phyloP scores from a whole-genome alignment of 2,888 invertebrate species.

The Acholoe squamosa region DNA sequence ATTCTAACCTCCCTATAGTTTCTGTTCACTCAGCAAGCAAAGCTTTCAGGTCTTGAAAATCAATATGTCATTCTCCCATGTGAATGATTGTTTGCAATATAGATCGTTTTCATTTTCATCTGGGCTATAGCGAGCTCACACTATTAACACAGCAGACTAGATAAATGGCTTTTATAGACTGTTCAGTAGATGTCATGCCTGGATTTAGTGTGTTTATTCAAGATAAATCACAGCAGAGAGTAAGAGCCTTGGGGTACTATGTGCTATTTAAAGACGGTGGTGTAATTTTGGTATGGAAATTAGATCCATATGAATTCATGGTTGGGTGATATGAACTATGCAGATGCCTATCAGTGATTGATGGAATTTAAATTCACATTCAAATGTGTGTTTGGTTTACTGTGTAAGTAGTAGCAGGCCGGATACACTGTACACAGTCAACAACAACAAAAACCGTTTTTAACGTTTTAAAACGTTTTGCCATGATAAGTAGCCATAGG shows the following conservation, averaged over 20 bases:
- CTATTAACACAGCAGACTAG: background rate
- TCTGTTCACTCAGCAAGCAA: background rate
- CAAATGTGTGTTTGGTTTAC: no score
- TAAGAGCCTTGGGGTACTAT: background rate
- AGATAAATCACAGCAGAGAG: background rate
- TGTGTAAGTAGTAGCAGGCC: no score
- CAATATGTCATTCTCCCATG: background rate
- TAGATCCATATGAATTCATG: no score
- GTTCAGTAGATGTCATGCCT: background rate
- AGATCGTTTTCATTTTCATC: slow-evolving; percentile 29
- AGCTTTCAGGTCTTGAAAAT: background rate
- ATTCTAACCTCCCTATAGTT: background rate
- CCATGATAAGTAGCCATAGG: no score
- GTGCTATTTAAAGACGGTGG: no score
- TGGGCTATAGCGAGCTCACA: background rate
- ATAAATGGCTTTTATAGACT: slow-evolving; percentile 36
- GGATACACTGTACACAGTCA: no score
- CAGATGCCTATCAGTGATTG: no score
- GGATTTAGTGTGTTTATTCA: background rate
- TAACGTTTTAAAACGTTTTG: no score
- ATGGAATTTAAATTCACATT: no score
- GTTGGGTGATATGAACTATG: no score
- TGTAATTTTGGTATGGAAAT: no score
- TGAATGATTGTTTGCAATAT: slow-evolving; percentile 41
- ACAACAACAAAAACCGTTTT: no score